Percentiles rank a stretch among this genome's conserved stretches.
phyloP scores from a whole-genome alignment of 2,113 vertebrate species.

The Prionailurus viverrinus region DNA sequence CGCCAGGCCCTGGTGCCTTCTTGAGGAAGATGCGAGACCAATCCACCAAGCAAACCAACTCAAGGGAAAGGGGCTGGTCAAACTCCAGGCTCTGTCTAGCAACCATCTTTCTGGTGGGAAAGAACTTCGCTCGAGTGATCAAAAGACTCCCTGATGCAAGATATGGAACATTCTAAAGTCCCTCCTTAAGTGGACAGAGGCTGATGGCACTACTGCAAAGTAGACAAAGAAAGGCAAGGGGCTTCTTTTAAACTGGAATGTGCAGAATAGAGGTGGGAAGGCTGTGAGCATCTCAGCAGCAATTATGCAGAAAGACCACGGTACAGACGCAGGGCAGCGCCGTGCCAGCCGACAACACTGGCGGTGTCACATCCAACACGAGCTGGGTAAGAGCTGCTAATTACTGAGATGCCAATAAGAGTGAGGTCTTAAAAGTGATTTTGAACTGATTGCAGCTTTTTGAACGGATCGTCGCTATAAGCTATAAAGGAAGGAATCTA shows the following conservation, averaged over 20 bases:
- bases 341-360: neutral
- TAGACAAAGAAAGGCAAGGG: conserved; percentile 60
- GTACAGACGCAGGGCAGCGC: neutral
- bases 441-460: conserved; percentile 74
- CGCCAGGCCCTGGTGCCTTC: neutral
- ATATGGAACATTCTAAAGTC: conserved; percentile 6
- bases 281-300: neutral
- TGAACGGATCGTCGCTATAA: conserved; percentile 74
- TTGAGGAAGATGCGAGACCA: neutral
- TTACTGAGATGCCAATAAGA: conserved; percentile 72
- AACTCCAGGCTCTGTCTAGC: neutral
- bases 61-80: neutral
- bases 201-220: neutral
- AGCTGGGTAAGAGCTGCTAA: conserved; percentile 73
- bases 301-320: neutral
- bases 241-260: neutral
- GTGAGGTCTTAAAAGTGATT: conserved; percentile 71
- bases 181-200: neutral
- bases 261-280: neutral
- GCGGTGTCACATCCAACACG: neutral
- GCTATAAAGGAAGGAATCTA: conserved; percentile 53
- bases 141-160: conserved; percentile 13
- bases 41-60: neutral
- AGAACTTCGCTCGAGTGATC: neutral
- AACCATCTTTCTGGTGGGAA: neutral